Base-by-base conservation (phyloP, 2,888 invertebrate genomes). In the Maniola hyperantus region DNA sequence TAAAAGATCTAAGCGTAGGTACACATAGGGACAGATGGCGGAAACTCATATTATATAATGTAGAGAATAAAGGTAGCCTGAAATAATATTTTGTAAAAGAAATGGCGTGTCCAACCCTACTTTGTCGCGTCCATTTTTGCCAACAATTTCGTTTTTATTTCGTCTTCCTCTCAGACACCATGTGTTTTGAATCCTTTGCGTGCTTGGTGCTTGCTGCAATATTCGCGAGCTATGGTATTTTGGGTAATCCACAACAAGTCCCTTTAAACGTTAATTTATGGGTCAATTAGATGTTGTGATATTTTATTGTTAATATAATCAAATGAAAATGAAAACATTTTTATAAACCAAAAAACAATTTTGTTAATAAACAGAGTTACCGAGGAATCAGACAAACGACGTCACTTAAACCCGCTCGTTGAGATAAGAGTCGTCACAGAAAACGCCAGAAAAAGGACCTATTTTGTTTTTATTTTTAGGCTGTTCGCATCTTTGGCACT, bases 131-230 rank as follows among this genome's bases (percentile, higher is more conserved):
- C 34, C 13, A 42, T 58, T 18, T 42, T 58, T 15, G 20, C 42
- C 13, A 44, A 58, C 44, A 58, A 58, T 58, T 58, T 26, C 11
- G n/a, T 20, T 58, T 58, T 58, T 44, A 42, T 42, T 44, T 44
- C 8, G 5, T 58, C 44, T 42, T 20, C 26, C 26, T 6, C 1
- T 44, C 44, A 20, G 26, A 13, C 44, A 26, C 13, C 44, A 26
- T 44, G 26, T 36, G 42, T 26, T 44, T 58, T 42, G n/a, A 44
- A 42, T 58, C 58, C 11, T 20, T 58, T n/a, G 42, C 42, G 58
- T 26, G 8, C 13, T 58, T 11, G n/a, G n/a, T n/a, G n/a, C n/a
- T 57, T 26, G 15, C 34, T 18, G 36, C 1, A 55, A 36, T 15
- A 18, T 15, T 54, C 5, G 36, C n/a, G 18, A 39, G 11, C 54